Evolutionary conservation across 2,797 vertebrate genomes (phyloP), one percentile per base, ranked within the genome.

Genomic region (Serranus cabrilla): DNA sequence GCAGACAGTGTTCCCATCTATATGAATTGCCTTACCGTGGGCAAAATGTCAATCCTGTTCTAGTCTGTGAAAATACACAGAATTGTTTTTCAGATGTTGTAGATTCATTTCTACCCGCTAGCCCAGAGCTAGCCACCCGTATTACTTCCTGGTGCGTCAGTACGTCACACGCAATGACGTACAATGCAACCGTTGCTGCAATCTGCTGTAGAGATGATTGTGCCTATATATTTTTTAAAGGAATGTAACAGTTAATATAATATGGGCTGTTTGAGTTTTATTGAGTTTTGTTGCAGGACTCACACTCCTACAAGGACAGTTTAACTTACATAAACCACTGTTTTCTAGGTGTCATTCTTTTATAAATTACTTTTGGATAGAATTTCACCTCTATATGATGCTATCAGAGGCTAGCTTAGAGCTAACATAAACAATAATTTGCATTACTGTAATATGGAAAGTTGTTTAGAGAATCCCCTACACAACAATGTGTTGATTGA

Each of bases 21-120:
- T 25, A 0, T 17, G 0, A 16, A 3, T 2, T 0, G 9, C 0
- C 88, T 90, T 85, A 92, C 88, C 89, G 54, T 81, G 39, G 13
- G 70, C 27, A 46, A 59, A 72, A 67, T 43, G 56, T 75, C 61
- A 72, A 4, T 43, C n/a, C 56, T 37, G 21, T 51, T 66, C 17
- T 21, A 46, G 16, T 2, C 3, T 31, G 39, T 39, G 7, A 45
- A 70, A 62, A 64, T 1, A 45, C 17, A 58, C 2, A 42, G 0
- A 20, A 9, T 0, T 21, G 10, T 16, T 43, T 55, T 23, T 39
- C n/a, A 25, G 4, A 6, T n/a, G 11, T 47, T n/a, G 11, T 47
- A 5, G 0, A 37, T 42, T 79, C 56, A 80, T 88, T 72, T 83
- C 73, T 34, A 42, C 25, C 56, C n/a, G 37, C 27, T 71, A 61